Evolutionary conservation across 2,113 vertebrate genomes (phyloP), one percentile per base, ranked within the genome.

Genomic region (Hypanus sabinus): DNA sequence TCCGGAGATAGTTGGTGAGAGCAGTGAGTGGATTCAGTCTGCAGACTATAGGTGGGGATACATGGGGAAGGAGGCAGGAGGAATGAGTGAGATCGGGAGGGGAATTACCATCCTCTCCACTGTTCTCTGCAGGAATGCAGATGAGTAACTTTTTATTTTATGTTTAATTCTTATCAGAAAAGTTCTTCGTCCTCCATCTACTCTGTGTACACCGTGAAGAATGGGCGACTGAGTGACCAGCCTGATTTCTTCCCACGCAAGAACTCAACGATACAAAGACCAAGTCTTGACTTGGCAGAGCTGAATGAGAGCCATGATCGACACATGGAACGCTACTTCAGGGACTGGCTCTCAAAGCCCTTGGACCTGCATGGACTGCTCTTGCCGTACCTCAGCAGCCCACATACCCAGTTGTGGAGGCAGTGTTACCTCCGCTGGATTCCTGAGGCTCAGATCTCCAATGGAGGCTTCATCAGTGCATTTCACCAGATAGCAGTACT

Each of bases 401-500:
- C 97, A 0, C 97, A 98, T 94, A 94, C 99, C 36, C 97, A 97
- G 90, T 96, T 99, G n/a, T 99, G 99, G 99, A 98, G 98, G 95
- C 98, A 99, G 0, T 98, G 97, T 96, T 99, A 99, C 95, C 97
- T 99, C 88, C 99, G 99, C 95, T 99, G 99, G 99, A 97, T 99
- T 33, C 98, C 99, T 0, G 99, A 99, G 95, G 97, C 97, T 5
- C 98, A 98, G 96, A 99, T 99, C 94, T 95, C 95, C 60, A 96
- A 96, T 0, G 99, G 98, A 0, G 98, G 99, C 94, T 95, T 96
- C 95, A 96, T 98, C 96, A 97, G 97, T 0, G 95, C 97, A 88
- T 99, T 98, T 94, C 98, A 98, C 95, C 97, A 96, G 95, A 96
- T 98, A 24, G 99, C 98, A 0, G 68, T 98, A 85, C 96, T 99